A percentile compares a stretch with the other conserved stretches of the same genome.
phyloP scores from a whole-genome alignment of 2,113 vertebrate species.

The Nothobranchius furzeri region DNA sequence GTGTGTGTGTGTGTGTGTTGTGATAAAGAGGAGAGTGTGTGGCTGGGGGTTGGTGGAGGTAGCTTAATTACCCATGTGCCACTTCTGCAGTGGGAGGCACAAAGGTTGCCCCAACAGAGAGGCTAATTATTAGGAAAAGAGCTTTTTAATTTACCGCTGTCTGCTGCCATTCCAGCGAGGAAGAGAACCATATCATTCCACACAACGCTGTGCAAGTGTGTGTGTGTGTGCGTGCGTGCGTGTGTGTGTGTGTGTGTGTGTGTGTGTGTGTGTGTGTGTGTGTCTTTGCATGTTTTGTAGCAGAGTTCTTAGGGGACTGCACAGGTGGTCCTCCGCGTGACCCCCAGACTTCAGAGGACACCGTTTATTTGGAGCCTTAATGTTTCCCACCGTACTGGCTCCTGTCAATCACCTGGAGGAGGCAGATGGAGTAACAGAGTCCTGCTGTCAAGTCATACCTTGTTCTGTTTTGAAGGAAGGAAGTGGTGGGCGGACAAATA shows the following conservation, averaged over 20 bases:
- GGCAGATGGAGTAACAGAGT: constrained; percentile 21
- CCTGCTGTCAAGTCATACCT: constrained; percentile 24
- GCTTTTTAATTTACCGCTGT: constrained; percentile 78
- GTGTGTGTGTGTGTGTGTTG: constrained; percentile 39
- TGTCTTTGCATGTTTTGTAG: neutral
- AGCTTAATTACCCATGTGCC: constrained; percentile 77
- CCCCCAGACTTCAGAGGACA: constrained; percentile 44
- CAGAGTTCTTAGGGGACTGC: constrained; percentile 6
- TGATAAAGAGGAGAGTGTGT: constrained; percentile 28
- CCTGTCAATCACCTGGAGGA: constrained; percentile 46
- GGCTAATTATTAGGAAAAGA: constrained; percentile 80
- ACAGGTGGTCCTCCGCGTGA: constrained; percentile 58
- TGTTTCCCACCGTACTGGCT: constrained; percentile 29
- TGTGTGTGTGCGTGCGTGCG: constrained; percentile 21
- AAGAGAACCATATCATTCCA: constrained; percentile 61
- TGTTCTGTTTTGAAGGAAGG: constrained; percentile 19
- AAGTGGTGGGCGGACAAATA: constrained; percentile 11
- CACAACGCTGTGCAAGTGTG: neutral
- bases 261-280: constrained; percentile 11
- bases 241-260: constrained; percentile 10
- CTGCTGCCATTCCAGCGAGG: constrained; percentile 69
- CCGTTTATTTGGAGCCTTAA: constrained; percentile 38
- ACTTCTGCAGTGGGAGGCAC: constrained; percentile 66
- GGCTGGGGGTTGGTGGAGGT: constrained; percentile 48
- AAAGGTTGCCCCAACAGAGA: constrained; percentile 65